Evolutionary conservation across 2,888 invertebrate genomes (phyloP), one percentile per base, ranked within the genome.

Genomic region (Argyresthia goedartella): DNA sequence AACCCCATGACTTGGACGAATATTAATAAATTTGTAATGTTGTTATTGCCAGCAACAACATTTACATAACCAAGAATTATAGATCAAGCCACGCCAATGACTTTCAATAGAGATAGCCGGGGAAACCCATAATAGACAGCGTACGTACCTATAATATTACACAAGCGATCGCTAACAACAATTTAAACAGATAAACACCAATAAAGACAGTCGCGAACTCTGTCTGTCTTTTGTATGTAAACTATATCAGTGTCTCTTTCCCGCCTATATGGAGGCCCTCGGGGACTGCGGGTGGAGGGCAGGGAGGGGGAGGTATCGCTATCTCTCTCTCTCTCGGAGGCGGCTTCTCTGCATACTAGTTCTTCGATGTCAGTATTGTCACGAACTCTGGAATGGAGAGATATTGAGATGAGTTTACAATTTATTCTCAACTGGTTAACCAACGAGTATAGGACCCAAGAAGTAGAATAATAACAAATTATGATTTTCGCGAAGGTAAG

Each of bases 311-410:
- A 66, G 69, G 76, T 60, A 11, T 13, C n/a, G 15, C 15, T 9
- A 6, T 14, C 52, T 39, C 45, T 13, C 25, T 48, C 48, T 73
- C 74, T 75, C 76, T 76, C 63, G 66, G 71, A 67, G 80, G 78
- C 70, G 66, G 67, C 56, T 69, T 68, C 72, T 73, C 78, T 76
- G 82, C 85, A 79, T 85, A 86, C 90, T 93, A 93, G 89, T 93
- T 93, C 88, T 93, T 93, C 81, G 93, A 91, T 67, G 93, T 93
- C 84, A 94, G 79, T 86, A 94, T 94, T 88, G 92, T 92, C 76
- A 94, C 94, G 76, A 94, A 94, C 84, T 94, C 94, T 94, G 89
- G 13, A 90, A 90, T 33, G n/a, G 8, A 36, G 47, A 25, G 25
- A 25, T 25, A 25, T 25, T 25, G 3, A 25, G 25, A n/a, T n/a